Conservation (phyloP, 2,113 vertebrate species). For the Notechis scutatus region DNA sequence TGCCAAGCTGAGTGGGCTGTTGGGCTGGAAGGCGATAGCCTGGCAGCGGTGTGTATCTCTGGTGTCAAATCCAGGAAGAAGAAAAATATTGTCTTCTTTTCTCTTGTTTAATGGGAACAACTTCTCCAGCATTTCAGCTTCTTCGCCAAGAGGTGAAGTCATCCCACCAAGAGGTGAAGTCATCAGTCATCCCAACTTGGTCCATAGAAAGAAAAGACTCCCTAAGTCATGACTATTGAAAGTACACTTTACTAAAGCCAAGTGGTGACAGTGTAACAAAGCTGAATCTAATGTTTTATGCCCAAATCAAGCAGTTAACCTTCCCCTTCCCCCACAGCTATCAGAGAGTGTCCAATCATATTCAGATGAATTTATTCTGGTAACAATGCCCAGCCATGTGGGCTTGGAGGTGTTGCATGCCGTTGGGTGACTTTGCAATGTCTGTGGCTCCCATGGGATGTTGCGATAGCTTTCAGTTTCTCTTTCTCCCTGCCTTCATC, state of each 20-base stretch:
- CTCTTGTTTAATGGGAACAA: neutral
- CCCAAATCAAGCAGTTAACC: neutral
- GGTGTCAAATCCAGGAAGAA: neutral
- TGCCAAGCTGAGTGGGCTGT: neutral
- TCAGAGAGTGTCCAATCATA: neutral
- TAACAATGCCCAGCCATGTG: neutral
- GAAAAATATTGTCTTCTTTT: neutral
- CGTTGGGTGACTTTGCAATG: too few relatives aligned
- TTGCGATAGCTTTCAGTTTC: too few relatives aligned
- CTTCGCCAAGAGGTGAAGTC: neutral
- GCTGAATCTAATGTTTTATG: neutral
- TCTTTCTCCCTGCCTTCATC: too few relatives aligned
- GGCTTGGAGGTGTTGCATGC: too few relatives aligned
- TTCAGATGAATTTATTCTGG: neutral
- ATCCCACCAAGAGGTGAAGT: neutral
- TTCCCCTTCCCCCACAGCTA: neutral
- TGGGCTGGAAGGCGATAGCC: neutral
- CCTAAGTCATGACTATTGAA: neutral
- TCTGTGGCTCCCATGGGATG: too few relatives aligned
- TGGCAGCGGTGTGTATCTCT: neutral
- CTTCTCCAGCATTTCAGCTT: neutral
- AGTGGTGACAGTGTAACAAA: neutral
- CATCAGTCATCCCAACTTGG: neutral
- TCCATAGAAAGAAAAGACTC: neutral
- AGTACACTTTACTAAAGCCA: neutral